Base-by-base conservation (phyloP, 2,797 vertebrate genomes). In the Halcyon chelicuti region DNA sequence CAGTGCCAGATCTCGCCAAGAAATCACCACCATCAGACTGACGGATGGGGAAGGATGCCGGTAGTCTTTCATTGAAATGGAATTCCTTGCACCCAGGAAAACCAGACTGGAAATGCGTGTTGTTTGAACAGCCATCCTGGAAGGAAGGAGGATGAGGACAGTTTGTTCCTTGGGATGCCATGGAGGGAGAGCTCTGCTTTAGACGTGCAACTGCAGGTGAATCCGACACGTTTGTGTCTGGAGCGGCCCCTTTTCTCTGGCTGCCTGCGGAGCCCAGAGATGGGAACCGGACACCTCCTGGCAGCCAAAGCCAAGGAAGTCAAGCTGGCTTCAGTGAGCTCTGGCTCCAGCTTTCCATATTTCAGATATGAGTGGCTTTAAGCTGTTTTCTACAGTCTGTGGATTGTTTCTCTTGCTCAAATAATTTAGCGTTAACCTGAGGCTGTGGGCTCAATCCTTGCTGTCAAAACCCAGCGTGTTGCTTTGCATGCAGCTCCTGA, bases 391-490 rank as follows among this genome's bases (percentile, higher is more conserved):
- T 57, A 76, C 67, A 70, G 86, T 26, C 55, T 74, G 77, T 1
- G 21, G 84, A 92, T 86, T 88, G 88, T 96, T 95, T 79, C 92
- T 94, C 94, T 82, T 95, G 80, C 84, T 93, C 94, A 97, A 96
- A 96, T 95, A 97, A 93, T 93, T 96, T 91, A 96, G 88, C 77
- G 92, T 70, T 96, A 85, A 96, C 95, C 93, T 8, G 52, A 71
- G 95, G 95, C 94, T 96, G 92, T 79, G 92, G 95, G 96, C 92
- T 96, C 96, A 96, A 60, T 96, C 88, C 92, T 86, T 21, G 90
- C 93, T 97, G 95, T 95, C 94, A 94, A 90, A 94, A 78, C 44
- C 86, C 83, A 52, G 71, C 2, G 83, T n/a, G 92, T 33, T 92
- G 92, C 90, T 96, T 88, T 70, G 88, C 80, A 26, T 67, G 83